A percentile compares a stretch with the other conserved stretches of the same genome.
Conservation (phyloP, 64 coral and sea anemone species). For the Orbicella faveolata region DNA sequence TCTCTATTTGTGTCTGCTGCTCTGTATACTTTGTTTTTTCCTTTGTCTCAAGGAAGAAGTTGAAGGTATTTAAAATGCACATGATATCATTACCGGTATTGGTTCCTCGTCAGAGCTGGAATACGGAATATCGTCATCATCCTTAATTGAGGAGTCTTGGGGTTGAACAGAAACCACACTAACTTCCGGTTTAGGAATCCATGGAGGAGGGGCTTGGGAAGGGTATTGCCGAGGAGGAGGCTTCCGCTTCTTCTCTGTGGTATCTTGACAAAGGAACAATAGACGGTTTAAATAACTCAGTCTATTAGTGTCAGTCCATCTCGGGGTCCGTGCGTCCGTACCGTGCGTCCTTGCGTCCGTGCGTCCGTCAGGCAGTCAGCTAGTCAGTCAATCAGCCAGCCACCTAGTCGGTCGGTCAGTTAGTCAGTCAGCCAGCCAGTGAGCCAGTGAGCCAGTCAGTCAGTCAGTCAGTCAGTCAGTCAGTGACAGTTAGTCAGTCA, state of each 20-base stretch:
- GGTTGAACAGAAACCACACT: slow-evolving; percentile 95
- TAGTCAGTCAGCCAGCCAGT: neutral
- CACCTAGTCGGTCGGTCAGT: neutral
- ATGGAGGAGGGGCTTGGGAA: slow-evolving; percentile 72
- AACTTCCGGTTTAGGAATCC: slow-evolving; percentile 95
- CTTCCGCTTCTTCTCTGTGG: slow-evolving; percentile 44
- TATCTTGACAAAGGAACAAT: neutral
- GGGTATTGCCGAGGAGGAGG: slow-evolving; percentile 37
- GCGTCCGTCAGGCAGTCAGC: neutral
- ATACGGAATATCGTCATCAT: slow-evolving; percentile 70
- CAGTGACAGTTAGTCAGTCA: neutral
- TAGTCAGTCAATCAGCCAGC: neutral
- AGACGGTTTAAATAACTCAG: neutral
- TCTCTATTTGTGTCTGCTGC: too few relatives aligned
- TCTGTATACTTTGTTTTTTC: too few relatives aligned
- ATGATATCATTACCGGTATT: neutral
- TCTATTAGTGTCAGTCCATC: neutral
- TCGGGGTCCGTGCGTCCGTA: neutral
- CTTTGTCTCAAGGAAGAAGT: neutral
- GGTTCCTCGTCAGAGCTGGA: slow-evolving; percentile 80
- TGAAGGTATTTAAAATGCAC: neutral
- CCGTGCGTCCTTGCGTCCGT: neutral
- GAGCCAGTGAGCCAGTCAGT: neutral
- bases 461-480: neutral
- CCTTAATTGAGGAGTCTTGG: slow-evolving; percentile 71